Evolutionary conservation across 2,797 vertebrate genomes (phyloP).

Genomic region (Syngnathus acus): DNA sequence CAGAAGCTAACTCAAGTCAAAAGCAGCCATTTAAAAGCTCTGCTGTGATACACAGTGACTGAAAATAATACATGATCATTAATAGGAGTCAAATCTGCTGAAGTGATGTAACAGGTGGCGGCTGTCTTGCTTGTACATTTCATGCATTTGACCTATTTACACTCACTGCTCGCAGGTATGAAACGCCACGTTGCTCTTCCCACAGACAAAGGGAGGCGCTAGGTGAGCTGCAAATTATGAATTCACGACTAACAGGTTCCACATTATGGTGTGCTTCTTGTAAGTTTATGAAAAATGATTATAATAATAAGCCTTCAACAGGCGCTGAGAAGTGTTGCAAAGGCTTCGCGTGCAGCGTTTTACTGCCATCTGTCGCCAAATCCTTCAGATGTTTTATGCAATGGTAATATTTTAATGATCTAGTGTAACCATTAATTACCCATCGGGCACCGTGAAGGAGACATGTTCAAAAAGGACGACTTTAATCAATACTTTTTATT

Average conservation of each 20-base stretch:
- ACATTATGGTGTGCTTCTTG: slow-evolving; percentile 31
- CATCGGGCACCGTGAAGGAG: slow-evolving; percentile 34
- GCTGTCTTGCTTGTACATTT: slow-evolving; percentile 15
- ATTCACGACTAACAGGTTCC: slow-evolving; percentile 21
- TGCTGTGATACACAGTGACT: slow-evolving; percentile 5
- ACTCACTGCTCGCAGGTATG: slow-evolving; percentile 24
- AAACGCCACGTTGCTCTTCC: slow-evolving; percentile 11
- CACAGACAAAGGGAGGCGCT: slow-evolving; percentile 30
- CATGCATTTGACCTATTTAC: slow-evolving; percentile 32
- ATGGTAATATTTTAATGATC: slow-evolving; percentile 55
- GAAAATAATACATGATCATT: not conserved
- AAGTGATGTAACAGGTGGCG: slow-evolving; percentile 29
- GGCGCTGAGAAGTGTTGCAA: slow-evolving; percentile 21
- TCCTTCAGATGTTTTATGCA: slow-evolving; percentile 57
- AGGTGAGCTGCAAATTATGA: slow-evolving; percentile 34
- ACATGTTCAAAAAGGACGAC: slow-evolving; percentile 32
- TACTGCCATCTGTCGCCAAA: slow-evolving; percentile 91
- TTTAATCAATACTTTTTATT: slow-evolving; percentile 51
- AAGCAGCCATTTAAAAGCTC: not conserved
- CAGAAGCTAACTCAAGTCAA: not conserved
- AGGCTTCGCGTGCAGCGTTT: slow-evolving; percentile 66
- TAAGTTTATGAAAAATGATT: slow-evolving; percentile 33
- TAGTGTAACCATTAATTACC: slow-evolving; percentile 46
- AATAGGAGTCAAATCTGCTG: not conserved
- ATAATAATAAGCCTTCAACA: slow-evolving; percentile 32